Conservation (phyloP, 2,888 invertebrate species). For the Metacarcinus magister region DNA sequence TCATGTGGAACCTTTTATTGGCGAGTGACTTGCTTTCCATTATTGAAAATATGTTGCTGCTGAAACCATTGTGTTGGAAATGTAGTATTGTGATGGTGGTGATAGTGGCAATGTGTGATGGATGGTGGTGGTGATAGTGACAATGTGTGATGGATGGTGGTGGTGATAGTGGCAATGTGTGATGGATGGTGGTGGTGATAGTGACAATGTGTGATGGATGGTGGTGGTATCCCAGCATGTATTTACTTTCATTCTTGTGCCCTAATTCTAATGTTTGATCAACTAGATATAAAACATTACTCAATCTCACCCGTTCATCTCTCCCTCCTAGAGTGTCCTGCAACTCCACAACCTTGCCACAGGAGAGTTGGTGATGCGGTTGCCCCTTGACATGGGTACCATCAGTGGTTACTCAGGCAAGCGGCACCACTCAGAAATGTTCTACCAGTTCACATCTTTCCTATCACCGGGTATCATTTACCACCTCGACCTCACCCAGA, state of each 20-base stretch:
- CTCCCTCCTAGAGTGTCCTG: conserved; percentile 89
- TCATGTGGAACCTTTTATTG: background rate
- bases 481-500: conserved; percentile 91
- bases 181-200: background rate
- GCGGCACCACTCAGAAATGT: conserved; percentile 93
- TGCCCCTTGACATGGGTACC: conserved; percentile 94
- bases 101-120: no score
- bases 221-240: background rate
- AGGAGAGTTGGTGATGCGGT: conserved; percentile 90
- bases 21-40: background rate
- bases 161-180: no score
- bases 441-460: conserved; percentile 97
- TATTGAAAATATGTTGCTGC: background rate
- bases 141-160: no score
- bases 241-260: background rate
- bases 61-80: no score
- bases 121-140: background rate
- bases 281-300: background rate
- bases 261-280: background rate
- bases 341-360: conserved; percentile 91
- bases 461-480: conserved; percentile 95
- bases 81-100: no score
- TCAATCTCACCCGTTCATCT: conserved; percentile 43
- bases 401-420: conserved; percentile 93
- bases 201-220: background rate